Base-by-base conservation (phyloP, 1,140 invertebrate genomes). In the Chymomyza costata region DNA sequence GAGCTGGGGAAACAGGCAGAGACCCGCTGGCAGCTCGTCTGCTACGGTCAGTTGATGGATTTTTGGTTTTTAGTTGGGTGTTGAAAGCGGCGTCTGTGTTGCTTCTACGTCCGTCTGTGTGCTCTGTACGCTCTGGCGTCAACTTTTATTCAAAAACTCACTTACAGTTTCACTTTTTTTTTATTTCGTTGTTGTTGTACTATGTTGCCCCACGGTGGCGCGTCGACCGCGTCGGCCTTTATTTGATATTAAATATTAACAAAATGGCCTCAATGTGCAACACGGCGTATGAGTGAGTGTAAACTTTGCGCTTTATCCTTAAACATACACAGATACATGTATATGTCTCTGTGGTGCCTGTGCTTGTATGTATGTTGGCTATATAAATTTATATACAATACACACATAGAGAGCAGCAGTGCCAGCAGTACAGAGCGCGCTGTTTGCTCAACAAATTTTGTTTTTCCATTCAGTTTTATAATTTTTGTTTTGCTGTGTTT, bases 211-310 rank as follows among this genome's bases (percentile, higher is more conserved):
- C 40, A 8, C 21, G 21, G 3, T 25, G 21, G 21, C 21, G 8
- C 21, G 21, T 3, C 21, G 3, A 8, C 21, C 40, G 37, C 48
- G 32, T 54, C 47, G 54, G 58, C 67, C 67, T 76, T 76, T 80
- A 80, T 73, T 80, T 73, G 64, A 63, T 69, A 83, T 82, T 82
- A 82, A 82, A 82, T 82, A 82, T 82, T 82, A 82, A 82, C 67
- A 73, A 82, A 82, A 82, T 82, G 78, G 80, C 78, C 78, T 73
- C 71, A 73, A 73, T 82, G 80, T 60, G 65, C 64, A 58, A 39
- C 43, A 35, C 39, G 48, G 39, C 47, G 54, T 61, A 48, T 52
- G 41, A 48, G 62, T 62, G 71, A 41, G 54, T 67, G 68, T 64
- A 73, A 73, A 73, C 68, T 73, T 78, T 62, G 66, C 37, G 62